Conservation (phyloP, 2,797 vertebrate genomes). For the Echeneis naucrates region DNA sequence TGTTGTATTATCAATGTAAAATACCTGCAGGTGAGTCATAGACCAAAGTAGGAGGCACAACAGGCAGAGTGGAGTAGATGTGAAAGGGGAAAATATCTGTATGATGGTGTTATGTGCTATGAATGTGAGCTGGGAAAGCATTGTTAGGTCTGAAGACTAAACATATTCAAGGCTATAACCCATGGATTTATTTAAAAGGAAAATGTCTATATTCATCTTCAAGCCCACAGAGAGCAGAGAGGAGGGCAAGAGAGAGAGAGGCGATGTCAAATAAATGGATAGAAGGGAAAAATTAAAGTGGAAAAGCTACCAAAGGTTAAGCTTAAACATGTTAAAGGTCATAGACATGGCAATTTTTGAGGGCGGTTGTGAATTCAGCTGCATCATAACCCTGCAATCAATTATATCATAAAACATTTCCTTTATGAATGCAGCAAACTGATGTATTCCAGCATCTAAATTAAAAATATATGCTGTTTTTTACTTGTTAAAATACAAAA, state of each 20-base stretch:
- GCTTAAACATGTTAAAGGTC: slow-evolving; percentile 51
- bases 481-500: not conserved
- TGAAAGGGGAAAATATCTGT: too few species aligned
- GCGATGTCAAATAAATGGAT: slow-evolving; percentile 27
- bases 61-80: slow-evolving; percentile 1
- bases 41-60: slow-evolving; percentile 16
- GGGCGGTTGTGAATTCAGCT: slow-evolving; percentile 7
- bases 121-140: slow-evolving; percentile 26
- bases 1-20: slow-evolving; percentile 41
- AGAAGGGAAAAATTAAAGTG: slow-evolving; percentile 32
- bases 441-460: slow-evolving; percentile 1
- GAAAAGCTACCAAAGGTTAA: slow-evolving; percentile 34
- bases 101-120: too few species aligned
- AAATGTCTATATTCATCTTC: slow-evolving; percentile 57
- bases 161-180: slow-evolving; percentile 67
- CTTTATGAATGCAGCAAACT: slow-evolving; percentile 2
- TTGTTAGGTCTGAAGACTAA: slow-evolving; percentile 12
- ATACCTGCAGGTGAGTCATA: slow-evolving; percentile 42
- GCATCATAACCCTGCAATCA: slow-evolving; percentile 20
- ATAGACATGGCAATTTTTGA: slow-evolving; percentile 25
- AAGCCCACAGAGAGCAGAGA: slow-evolving; percentile 42
- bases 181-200: slow-evolving; percentile 57
- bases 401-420: slow-evolving; percentile 6
- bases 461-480: not conserved
- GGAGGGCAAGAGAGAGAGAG: slow-evolving; percentile 17